phyloP scores from a whole-genome alignment of 1,140 invertebrate species.

The Rhagoletis pomonella region DNA sequence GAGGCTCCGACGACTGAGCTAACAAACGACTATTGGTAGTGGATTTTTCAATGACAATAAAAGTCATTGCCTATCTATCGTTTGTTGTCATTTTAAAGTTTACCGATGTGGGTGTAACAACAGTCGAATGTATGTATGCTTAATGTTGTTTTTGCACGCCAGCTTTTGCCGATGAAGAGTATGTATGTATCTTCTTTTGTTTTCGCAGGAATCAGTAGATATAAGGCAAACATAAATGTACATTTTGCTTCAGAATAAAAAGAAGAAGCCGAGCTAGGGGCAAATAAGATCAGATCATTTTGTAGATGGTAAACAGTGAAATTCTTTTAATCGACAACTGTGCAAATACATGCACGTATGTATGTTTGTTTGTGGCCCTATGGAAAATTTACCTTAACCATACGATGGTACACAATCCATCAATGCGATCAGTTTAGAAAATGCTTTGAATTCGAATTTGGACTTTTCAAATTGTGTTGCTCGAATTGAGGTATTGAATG shows the following conservation, averaged over 20 bases:
- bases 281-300: constrained; percentile 6
- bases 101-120: constrained; percentile 7
- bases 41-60: constrained; percentile 18
- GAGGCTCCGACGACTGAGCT: not conserved
- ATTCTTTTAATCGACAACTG: constrained; percentile 34
- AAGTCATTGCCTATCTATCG: constrained; percentile 25
- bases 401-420: not conserved
- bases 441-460: not conserved
- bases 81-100: not conserved
- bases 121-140: not conserved
- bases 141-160: not conserved
- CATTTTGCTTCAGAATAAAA: not conserved
- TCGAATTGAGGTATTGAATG: not conserved
- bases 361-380: not conserved
- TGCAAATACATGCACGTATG: not conserved
- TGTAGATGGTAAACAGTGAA: not conserved
- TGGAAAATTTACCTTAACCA: not conserved
- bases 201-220: not conserved
- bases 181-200: not conserved
- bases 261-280: not conserved
- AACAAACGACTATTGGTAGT: constrained; percentile 22
- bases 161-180: not conserved
- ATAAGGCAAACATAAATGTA: not conserved
- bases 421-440: not conserved
- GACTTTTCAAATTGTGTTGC: not conserved